Evolutionary conservation across 2,113 vertebrate genomes (phyloP).

Genomic region (Sinocyclocheilus rhinocerous): DNA sequence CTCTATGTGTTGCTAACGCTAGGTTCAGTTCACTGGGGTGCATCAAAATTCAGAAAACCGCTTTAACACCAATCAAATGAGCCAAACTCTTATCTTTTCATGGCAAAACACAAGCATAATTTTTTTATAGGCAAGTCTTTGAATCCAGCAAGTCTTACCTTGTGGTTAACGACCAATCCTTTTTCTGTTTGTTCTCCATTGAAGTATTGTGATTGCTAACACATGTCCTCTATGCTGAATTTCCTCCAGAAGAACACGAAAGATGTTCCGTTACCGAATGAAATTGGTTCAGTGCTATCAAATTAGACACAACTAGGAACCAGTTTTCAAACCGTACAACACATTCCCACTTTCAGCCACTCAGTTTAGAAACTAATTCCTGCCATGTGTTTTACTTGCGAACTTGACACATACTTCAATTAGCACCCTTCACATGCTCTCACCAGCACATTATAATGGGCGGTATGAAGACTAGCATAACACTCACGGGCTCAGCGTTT

Average conservation of each 20-base stretch:
- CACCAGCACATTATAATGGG: conserved; percentile 49
- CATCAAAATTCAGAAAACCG: background rate
- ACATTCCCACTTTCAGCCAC: conserved; percentile 46
- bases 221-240: background rate
- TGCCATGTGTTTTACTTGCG: conserved; percentile 40
- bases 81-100: background rate
- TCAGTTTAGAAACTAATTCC: conserved; percentile 57
- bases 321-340: conserved; percentile 27
- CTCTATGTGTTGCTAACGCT: background rate
- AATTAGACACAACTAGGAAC: conserved; percentile 23
- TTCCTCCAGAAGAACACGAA: background rate
- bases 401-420: conserved; percentile 58
- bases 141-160: background rate
- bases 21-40: background rate
- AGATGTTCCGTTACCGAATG: background rate
- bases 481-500: conserved; percentile 39
- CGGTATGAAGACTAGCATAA: conserved; percentile 15
- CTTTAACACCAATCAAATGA: background rate
- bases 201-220: conserved; percentile 6
- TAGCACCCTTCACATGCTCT: conserved; percentile 55
- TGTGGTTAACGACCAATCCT: background rate
- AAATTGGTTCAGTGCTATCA: conserved; percentile 10
- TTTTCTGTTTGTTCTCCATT: background rate
- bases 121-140: background rate
- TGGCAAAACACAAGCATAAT: background rate